These are phyloP conservation scores for Panzeria rudis DNA, from an alignment of 2,888 invertebrate species.

Conservation along the genomic window DNA sequence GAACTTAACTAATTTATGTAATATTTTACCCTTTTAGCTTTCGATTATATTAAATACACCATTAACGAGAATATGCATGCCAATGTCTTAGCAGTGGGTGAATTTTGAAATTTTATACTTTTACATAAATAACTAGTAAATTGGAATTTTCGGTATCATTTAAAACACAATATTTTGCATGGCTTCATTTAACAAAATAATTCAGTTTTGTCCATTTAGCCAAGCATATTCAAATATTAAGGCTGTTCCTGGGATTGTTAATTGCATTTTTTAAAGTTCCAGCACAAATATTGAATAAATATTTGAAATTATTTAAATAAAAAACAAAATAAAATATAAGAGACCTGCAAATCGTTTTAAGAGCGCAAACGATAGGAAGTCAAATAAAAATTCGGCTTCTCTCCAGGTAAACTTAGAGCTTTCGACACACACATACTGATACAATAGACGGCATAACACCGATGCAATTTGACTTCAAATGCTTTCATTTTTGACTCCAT, in stretches of 20 bases:
- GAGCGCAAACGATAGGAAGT: no score
- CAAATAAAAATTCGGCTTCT: no score
- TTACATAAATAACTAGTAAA: neutral
- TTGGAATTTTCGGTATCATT: neutral
- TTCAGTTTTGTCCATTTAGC: neutral
- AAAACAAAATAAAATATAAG: no score
- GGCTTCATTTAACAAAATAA: slow-evolving; percentile 7
- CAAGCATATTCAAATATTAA: neutral
- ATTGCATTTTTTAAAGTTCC: neutral
- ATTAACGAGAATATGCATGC: neutral
- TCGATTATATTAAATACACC: neutral
- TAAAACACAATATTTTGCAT: neutral
- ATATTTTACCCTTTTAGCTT: neutral
- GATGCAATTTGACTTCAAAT: no score
- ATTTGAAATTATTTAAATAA: no score
- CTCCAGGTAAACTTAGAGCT: no score
- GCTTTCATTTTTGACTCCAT: no score
- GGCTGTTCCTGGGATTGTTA: neutral
- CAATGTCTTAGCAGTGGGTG: neutral
- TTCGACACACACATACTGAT: no score
- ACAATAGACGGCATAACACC: no score
- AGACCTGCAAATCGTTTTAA: no score
- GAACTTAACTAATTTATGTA: neutral
- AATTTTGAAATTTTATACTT: neutral
- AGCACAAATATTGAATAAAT: no score